These are phyloP conservation scores for Sisor rabdophorus DNA, from an alignment of 2,113 vertebrate species.

Conservation along the genomic window DNA sequence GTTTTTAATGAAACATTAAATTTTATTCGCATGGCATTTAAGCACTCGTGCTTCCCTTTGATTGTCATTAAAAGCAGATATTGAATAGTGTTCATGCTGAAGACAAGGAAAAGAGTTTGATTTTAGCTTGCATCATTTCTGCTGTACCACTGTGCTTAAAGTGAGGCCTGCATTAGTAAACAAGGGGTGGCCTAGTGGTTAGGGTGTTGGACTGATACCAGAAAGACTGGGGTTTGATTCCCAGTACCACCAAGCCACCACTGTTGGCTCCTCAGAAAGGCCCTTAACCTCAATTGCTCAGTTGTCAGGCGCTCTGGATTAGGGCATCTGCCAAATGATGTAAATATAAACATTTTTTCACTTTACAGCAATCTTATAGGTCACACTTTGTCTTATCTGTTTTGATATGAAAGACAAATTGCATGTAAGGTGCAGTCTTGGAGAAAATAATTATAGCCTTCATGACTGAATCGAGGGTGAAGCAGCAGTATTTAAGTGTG, in stretches of 20 bases:
- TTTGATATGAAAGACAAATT: not conserved
- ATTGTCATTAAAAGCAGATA: not conserved
- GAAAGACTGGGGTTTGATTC: too few relatives aligned
- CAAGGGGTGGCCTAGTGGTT: too few relatives aligned
- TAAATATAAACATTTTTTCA: too few relatives aligned
- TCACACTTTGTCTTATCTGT: not conserved
- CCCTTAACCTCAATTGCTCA: too few relatives aligned
- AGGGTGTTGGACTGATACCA: too few relatives aligned
- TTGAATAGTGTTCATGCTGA: not conserved
- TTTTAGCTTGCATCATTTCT: not conserved
- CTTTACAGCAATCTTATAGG: not conserved
- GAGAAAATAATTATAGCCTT: not conserved
- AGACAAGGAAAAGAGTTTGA: not conserved
- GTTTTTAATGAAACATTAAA: not conserved
- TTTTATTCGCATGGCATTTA: not conserved
- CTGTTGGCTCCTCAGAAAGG: too few relatives aligned
- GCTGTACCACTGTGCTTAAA: not conserved
- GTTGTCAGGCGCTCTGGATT: too few relatives aligned
- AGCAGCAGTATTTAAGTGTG: not conserved
- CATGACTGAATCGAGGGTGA: not conserved
- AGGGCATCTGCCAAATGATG: too few relatives aligned
- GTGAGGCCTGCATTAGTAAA: conserved; percentile 4
- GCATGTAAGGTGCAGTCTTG: not conserved
- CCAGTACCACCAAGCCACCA: too few relatives aligned
- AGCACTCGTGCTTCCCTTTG: not conserved